Base-by-base conservation (phyloP, 2,888 invertebrate species). In the Nasonia oneida region DNA sequence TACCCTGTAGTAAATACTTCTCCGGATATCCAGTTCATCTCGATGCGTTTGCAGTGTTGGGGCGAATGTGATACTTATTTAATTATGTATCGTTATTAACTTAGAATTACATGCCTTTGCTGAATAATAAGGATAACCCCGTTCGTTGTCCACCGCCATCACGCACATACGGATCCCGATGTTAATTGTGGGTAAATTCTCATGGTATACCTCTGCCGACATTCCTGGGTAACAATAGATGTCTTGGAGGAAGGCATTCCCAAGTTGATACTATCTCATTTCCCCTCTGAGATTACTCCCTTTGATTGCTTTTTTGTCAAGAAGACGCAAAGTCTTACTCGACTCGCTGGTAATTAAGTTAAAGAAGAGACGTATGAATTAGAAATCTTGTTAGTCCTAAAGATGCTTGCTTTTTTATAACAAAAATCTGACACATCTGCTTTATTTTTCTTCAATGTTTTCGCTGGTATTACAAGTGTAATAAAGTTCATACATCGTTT, bases 111-210 rank as follows among this genome's bases (percentile, higher is more conserved):
- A 71, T 61, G 61, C 71, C 67, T 71, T 42, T 74, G 37, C 47
- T 61, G 91, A 91, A 90, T 91, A 91, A 92, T 82, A 83, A 86
- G 77, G 89, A 90, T 91, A 91, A 92, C 90, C 89, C 90, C 92
- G 90, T 91, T 91, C 90, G 91, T 90, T 90, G 91, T 90, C 88
- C 89, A 90, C 71, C 80, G 57, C 88, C 89, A 90, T 57, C 85
- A 47, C 50, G 67, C 50, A 78, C 15, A 39, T 71, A 86, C 89
- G 89, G 91, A 29, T 91, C 89, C 86, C 89, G 89, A 91, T 91
- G 89, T 93, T 93, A 93, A 93, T 93, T 92, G 93, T 93, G 93
- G 92, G 93, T 93, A 93, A 93, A 92, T 93, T 93, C 93, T 92
- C 93, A 93, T 90, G 91, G 89, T 90, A 90, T 88, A 87, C 90